Evolutionary conservation across 2,888 invertebrate genomes (phyloP).

Genomic region (Ariolimax columbianus): DNA sequence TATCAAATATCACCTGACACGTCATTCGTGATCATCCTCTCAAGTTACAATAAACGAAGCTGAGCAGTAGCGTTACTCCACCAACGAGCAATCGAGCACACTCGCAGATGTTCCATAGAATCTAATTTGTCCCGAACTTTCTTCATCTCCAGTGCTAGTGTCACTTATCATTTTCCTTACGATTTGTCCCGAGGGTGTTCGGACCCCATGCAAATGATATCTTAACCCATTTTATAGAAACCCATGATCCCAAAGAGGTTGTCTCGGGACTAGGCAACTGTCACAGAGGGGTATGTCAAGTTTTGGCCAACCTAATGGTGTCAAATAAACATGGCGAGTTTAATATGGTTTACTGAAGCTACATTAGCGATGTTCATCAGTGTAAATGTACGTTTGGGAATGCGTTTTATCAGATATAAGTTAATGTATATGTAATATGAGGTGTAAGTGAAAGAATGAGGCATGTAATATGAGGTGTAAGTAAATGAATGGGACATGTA

Average conservation of each 20-base stretch:
- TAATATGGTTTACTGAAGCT: too few species aligned
- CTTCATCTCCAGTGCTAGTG: conserved; percentile 18
- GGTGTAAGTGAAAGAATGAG: too few species aligned
- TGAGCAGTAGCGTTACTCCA: not conserved
- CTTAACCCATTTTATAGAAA: conserved; percentile 8
- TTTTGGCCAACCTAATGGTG: not conserved
- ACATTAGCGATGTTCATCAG: too few species aligned
- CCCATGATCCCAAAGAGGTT: not conserved
- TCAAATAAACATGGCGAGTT: not conserved
- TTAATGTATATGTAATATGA: too few species aligned
- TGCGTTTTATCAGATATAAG: too few species aligned
- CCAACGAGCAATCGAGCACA: not conserved
- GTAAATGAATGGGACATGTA: too few species aligned
- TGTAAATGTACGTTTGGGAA: too few species aligned
- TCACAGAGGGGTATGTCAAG: not conserved
- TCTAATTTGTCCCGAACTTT: conserved; percentile 32
- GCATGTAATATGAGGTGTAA: too few species aligned
- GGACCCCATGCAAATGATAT: conserved; percentile 17
- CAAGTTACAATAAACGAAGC: conserved; percentile 2
- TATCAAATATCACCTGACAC: not conserved
- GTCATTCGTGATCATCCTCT: not conserved
- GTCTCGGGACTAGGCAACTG: not conserved
- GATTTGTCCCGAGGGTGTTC: not conserved
- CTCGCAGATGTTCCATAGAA: conserved; percentile 41
- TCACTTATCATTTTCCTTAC: conserved; percentile 46